Evolutionary conservation across 2,113 vertebrate genomes (phyloP), one percentile per base, ranked within the genome.

Genomic region (Rhizomys pruinosus): DNA sequence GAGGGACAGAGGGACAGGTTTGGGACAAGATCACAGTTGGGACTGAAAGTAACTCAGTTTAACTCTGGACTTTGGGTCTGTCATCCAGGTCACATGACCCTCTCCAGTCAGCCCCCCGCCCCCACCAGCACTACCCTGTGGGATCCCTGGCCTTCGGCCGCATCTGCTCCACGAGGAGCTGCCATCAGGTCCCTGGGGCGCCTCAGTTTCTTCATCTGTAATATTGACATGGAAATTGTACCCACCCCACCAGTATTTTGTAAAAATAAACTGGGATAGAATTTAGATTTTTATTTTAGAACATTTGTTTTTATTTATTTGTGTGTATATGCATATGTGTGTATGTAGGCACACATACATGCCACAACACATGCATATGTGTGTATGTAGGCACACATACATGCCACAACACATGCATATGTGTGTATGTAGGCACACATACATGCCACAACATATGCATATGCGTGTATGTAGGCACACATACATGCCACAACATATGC

Each of bases 1-100:
- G 17, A 12, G 44, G 32, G 20, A 6, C 4, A 23, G 63, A 72
- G 8, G 82, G 61, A 7, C 0, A 7, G 3, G 63, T 42, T 5
- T 23, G 27, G 22, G 55, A 19, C 3, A 2, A 23, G 52, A 42
- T 23, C 10, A 11, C 1, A 3, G 39, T 77, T 10, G 3, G 15
- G 34, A 17, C 3, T 0, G 10, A 57, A n/a, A 32, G 77, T 5
- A n/a, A 27, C 16, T 10, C 52, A 17, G 2, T 10, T 16, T 57
- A 7, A 5, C 64, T 32, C 63, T 32, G 10, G 9, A 12, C 44
- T 77, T 42, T 10, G 29, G 37, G 10, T 2, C 5, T 15, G 0
- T 6, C 0, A 0, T 12, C 69, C 2, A 1, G 10, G 47, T 59
- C 87, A 9, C 0, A 2, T 20, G 86, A 13, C 23, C 44, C 20